A percentile compares a stretch with the other conserved stretches of the same genome.
Conservation (phyloP, 2,797 vertebrate species). For the Malurus splendens region DNA sequence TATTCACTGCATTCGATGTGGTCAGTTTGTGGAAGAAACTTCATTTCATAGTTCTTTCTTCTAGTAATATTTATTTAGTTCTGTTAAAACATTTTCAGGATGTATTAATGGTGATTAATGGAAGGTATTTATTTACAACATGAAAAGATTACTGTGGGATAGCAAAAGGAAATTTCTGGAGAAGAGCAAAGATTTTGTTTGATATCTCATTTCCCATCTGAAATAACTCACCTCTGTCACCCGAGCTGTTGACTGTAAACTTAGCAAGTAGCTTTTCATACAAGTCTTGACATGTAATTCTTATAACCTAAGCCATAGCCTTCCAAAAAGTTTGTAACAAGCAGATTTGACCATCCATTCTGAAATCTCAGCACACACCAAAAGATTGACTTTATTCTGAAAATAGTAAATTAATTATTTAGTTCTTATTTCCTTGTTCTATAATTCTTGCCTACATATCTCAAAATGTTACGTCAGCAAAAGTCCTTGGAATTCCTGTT, state of each 20-base stretch:
- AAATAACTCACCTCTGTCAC: background rate
- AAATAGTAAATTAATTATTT: background rate
- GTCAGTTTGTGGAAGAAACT: conserved; percentile 71
- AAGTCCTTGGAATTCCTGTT: background rate
- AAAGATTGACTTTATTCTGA: background rate
- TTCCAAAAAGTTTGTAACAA: background rate
- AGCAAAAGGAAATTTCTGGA: background rate
- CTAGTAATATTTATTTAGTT: background rate
- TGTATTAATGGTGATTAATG: background rate
- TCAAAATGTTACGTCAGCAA: background rate
- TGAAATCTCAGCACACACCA: background rate
- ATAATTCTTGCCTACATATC: background rate
- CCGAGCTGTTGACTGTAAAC: background rate
- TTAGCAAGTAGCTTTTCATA: background rate
- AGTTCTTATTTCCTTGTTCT: background rate
- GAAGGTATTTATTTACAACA: background rate
- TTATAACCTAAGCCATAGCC: background rate
- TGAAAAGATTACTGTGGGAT: background rate
- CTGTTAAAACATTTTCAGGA: background rate
- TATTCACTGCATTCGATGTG: conserved; percentile 98
- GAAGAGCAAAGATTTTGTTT: background rate
- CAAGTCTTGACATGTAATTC: background rate
- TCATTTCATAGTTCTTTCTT: background rate
- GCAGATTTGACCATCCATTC: background rate
- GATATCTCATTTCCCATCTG: background rate